These are phyloP conservation scores for Genyomyrus donnyi DNA, from an alignment of 2,113 vertebrate species.

Conservation along the genomic window DNA sequence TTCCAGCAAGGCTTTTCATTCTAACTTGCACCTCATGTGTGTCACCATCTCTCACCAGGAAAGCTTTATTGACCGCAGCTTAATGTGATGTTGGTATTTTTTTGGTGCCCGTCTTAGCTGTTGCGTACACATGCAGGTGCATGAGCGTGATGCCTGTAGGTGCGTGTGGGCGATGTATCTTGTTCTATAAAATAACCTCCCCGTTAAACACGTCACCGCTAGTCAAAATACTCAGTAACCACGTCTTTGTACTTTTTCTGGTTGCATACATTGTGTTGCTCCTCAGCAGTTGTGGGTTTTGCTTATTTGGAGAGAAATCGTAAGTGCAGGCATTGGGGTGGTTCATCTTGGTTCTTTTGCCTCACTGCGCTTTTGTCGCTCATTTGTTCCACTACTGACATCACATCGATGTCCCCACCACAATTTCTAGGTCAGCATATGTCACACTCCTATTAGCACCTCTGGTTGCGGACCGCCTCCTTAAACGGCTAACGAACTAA, in stretches of 20 bases:
- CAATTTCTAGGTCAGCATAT: slow-evolving; percentile 1
- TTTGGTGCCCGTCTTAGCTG: not conserved
- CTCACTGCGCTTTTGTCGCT: not conserved
- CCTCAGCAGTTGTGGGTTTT: not conserved
- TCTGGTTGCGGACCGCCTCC: not conserved
- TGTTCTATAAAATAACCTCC: not conserved
- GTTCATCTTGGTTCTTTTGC: not conserved
- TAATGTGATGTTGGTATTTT: not conserved
- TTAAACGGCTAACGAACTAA: slow-evolving; percentile 1
- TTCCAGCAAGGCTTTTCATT: not conserved
- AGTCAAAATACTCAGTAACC: not conserved
- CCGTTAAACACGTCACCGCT: not conserved
- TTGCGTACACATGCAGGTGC: not conserved
- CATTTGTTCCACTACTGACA: not conserved
- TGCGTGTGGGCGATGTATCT: not conserved
- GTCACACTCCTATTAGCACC: not conserved
- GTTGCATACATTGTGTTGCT: not conserved
- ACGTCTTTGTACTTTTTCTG: not conserved
- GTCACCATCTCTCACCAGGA: not conserved
- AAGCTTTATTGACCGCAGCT: not conserved
- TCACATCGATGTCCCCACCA: not conserved
- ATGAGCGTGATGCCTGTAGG: not conserved
- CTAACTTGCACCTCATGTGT: not conserved
- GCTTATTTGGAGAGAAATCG: not conserved
- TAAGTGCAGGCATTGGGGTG: not conserved